Percentiles rank a stretch among this genome's conserved stretches.
These are phyloP conservation scores for Rhagonycha lutea DNA, from an alignment of 2,888 invertebrate genomes.

Conservation along the genomic window DNA sequence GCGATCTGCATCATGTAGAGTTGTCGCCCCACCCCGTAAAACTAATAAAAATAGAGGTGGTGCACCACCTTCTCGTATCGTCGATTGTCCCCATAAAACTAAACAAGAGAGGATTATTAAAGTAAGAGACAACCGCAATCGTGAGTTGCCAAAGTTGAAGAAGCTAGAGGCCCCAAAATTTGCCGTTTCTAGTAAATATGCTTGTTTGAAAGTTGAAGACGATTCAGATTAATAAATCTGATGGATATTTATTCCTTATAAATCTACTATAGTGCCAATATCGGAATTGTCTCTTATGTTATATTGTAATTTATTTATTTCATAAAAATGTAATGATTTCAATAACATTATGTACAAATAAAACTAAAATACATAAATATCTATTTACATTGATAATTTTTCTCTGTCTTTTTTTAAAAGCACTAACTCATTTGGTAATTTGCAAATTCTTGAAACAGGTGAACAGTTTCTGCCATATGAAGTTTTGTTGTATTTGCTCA, in stretches of 20 bases:
- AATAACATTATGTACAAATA: too few species aligned
- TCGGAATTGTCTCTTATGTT: slow-evolving; percentile 36
- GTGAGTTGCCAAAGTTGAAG: slow-evolving; percentile 72
- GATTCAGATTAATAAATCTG: slow-evolving; percentile 34
- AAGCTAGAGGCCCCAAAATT: slow-evolving; percentile 78
- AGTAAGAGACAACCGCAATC: slow-evolving; percentile 42
- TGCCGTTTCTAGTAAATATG: too few species aligned
- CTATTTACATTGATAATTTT: too few species aligned
- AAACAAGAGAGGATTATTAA: slow-evolving; percentile 16
- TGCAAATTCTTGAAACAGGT: too few species aligned
- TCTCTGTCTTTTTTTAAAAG: too few species aligned
- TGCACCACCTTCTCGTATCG: slow-evolving; percentile 10
- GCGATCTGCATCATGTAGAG: slow-evolving; percentile 23
- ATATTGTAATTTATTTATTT: slow-evolving; percentile 26
- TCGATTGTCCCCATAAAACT: slow-evolving; percentile 6
- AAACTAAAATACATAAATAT: too few species aligned
- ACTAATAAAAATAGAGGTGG: slow-evolving; percentile 21
- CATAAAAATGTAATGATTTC: too few species aligned
- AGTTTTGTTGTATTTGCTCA: too few species aligned
- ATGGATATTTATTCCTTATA: slow-evolving; percentile 33
- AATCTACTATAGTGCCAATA: slow-evolving; percentile 42
- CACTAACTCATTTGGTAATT: too few species aligned
- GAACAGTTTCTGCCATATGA: too few species aligned
- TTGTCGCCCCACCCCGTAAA: slow-evolving; percentile 26
- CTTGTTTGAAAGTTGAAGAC: slow-evolving; percentile 69